Conservation (phyloP, 1,140 invertebrate species). For the Formica exsecta region DNA sequence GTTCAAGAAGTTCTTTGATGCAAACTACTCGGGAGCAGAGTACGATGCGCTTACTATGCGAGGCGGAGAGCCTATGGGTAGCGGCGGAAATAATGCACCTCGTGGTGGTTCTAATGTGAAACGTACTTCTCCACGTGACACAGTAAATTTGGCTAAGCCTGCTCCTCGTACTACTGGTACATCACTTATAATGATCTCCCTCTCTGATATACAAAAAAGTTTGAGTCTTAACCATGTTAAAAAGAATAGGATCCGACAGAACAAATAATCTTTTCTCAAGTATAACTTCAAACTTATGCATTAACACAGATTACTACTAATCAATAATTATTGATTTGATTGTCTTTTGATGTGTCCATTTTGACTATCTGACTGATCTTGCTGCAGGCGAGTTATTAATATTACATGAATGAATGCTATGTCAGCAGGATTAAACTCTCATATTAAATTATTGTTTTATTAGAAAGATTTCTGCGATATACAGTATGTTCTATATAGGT, state of each 20-base stretch:
- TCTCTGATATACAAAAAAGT: slow-evolving; percentile 38
- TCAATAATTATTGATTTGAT: slow-evolving; percentile 39
- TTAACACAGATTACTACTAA: slow-evolving; percentile 65
- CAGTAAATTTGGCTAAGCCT: slow-evolving; percentile 78
- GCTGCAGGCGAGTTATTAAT: slow-evolving; percentile 10
- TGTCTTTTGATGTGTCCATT: not conserved
- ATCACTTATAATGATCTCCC: slow-evolving; percentile 71
- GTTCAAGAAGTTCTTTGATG: slow-evolving; percentile 99
- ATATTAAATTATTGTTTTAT: not conserved
- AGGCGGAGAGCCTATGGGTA: slow-evolving; percentile 93
- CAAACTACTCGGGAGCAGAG: slow-evolving; percentile 97
- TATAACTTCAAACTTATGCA: slow-evolving; percentile 28
- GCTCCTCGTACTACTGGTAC: slow-evolving; percentile 85
- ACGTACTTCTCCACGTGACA: slow-evolving; percentile 81
- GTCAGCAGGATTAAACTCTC: not conserved
- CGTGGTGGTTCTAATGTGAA: slow-evolving; percentile 86
- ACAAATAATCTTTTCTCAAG: slow-evolving; percentile 14
- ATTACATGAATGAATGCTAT: slow-evolving; percentile 1
- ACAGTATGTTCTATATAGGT: no score
- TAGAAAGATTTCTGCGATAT: not conserved
- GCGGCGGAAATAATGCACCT: slow-evolving; percentile 88
- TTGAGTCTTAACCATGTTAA: slow-evolving; percentile 31
- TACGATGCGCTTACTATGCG: slow-evolving; percentile 96
- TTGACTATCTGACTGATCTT: slow-evolving; percentile 1
- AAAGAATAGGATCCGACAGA: slow-evolving; percentile 16